A percentile compares a stretch with the other conserved stretches of the same genome.
phyloP scores from a whole-genome alignment of 1,140 invertebrate species.

The Drosophila albomicans region DNA sequence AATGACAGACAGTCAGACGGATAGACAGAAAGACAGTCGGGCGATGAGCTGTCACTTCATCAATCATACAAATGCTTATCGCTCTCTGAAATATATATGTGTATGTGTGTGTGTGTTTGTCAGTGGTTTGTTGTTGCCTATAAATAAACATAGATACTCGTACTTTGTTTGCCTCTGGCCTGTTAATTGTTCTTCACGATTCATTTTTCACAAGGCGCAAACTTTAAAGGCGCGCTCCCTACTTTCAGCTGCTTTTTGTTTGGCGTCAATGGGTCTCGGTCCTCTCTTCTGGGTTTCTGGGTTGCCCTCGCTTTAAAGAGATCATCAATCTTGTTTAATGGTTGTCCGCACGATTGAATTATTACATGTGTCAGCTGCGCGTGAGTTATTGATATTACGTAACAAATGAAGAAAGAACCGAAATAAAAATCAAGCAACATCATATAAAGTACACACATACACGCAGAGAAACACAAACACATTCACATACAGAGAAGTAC shows the following conservation, averaged over 20 bases:
- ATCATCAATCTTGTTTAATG: conserved; percentile 85
- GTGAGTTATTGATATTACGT: conserved; percentile 83
- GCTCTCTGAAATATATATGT: conserved; percentile 39
- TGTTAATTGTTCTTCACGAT: conserved; percentile 69
- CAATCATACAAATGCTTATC: conserved; percentile 74
- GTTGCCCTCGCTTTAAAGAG: conserved; percentile 66
- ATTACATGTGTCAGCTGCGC: conserved; percentile 84
- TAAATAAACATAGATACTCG: conserved; percentile 50
- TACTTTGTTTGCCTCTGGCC: conserved; percentile 33
- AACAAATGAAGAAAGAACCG: conserved; percentile 78
- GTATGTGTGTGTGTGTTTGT: conserved; percentile 2
- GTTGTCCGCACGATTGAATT: conserved; percentile 84
- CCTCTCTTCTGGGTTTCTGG: not conserved
- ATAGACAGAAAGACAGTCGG: conserved; percentile 30
- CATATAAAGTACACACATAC: conserved; percentile 45
- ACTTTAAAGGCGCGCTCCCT: conserved; percentile 58
- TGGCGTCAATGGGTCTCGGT: conserved; percentile 64
- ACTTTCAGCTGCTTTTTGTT: conserved; percentile 2
- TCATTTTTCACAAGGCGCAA: conserved; percentile 66
- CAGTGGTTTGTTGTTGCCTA: conserved; percentile 25
- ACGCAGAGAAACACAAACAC: conserved; percentile 22
- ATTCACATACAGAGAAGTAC: not conserved
- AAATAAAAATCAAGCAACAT: conserved; percentile 74
- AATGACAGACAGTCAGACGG: conserved; percentile 46
- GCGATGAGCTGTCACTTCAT: conserved; percentile 59